Conservation (phyloP, 2,797 vertebrate genomes). For the Orientallactaga sibirica region DNA sequence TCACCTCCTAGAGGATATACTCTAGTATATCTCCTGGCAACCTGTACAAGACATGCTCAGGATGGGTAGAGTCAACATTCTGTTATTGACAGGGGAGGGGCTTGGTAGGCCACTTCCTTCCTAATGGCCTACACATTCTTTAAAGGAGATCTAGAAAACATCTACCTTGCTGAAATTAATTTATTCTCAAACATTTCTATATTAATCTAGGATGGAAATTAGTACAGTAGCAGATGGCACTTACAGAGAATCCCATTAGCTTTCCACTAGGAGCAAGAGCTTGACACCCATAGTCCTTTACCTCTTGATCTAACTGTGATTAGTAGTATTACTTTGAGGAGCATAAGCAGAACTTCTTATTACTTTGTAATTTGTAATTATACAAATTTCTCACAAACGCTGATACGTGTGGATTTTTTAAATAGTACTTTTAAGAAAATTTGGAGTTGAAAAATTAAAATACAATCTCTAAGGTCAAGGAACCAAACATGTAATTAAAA, state of each 20-base stretch:
- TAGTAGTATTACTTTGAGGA: not conserved
- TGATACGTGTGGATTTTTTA: slow-evolving; percentile 5
- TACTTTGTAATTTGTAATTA: slow-evolving; percentile 52
- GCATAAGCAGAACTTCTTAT: not conserved
- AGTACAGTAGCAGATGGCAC: not conserved
- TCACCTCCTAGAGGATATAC: too few species aligned
- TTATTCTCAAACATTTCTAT: slow-evolving; percentile 29
- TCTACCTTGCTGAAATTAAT: not conserved
- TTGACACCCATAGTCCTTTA: not conserved
- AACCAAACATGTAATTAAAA: slow-evolving; percentile 20
- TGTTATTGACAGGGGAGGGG: too few species aligned
- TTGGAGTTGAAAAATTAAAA: slow-evolving; percentile 40
- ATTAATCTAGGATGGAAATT: not conserved
- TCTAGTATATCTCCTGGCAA: too few species aligned
- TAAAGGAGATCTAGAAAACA: not conserved
- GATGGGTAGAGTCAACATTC: too few species aligned
- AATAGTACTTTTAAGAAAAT: slow-evolving; percentile 15
- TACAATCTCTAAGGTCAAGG: not conserved
- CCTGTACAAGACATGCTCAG: too few species aligned
- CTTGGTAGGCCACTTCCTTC: too few species aligned
- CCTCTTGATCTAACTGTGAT: not conserved
- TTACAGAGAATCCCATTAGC: not conserved
- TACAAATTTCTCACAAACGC: slow-evolving; percentile 22
- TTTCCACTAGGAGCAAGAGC: slow-evolving; percentile 29
- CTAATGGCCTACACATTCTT: not conserved